Conservation (phyloP, 2,113 vertebrate species). For the Phylloscopus whistleri region DNA sequence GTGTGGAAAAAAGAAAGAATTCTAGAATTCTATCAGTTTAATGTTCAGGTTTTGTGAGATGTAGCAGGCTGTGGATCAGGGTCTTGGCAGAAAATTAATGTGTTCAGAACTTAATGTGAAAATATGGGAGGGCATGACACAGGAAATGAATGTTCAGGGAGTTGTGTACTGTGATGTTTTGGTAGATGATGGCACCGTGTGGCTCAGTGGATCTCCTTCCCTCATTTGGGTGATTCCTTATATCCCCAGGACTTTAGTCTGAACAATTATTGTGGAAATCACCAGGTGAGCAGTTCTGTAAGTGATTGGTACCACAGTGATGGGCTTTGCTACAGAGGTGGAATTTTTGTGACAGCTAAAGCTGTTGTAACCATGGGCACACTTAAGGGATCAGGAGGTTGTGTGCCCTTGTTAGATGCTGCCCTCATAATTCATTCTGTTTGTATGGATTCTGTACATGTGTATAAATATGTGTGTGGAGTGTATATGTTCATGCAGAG, state of each 20-base stretch:
- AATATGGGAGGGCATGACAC: not conserved
- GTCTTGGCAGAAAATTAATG: not conserved
- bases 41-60: not conserved
- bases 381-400: not conserved
- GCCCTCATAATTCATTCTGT: not conserved
- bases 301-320: not conserved
- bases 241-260: not conserved
- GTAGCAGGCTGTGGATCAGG: not conserved
- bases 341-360: not conserved
- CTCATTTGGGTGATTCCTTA: not conserved
- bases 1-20: not conserved
- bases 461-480: not conserved
- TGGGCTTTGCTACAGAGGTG: not conserved
- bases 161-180: not conserved
- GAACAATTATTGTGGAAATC: not conserved
- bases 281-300: not conserved
- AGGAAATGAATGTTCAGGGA: not conserved
- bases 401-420: not conserved
- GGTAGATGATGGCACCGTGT: not conserved
- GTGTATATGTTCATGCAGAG: not conserved
- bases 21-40: not conserved
- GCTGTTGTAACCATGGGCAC: not conserved
- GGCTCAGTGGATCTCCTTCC: not conserved
- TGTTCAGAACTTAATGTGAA: not conserved
- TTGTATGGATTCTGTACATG: fast-evolving